Percentiles rank a stretch among this genome's conserved stretches.
Evolutionary conservation across 2,797 vertebrate species (phyloP).

Genomic region (Acridotheres tristis): DNA sequence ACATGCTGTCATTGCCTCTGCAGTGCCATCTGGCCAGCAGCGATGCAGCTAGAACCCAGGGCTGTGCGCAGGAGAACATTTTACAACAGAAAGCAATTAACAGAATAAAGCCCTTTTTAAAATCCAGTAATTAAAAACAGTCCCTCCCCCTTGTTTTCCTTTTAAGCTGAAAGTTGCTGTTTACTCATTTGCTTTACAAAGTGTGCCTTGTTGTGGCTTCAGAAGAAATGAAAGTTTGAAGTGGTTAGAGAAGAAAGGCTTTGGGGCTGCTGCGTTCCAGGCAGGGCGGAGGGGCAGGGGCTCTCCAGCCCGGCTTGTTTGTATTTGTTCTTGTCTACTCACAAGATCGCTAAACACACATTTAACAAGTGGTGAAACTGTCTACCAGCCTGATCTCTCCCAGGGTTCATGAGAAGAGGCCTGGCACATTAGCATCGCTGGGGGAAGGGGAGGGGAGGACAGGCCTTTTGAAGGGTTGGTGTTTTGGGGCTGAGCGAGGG

Average conservation of each 20-base stretch:
- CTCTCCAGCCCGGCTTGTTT: conserved; percentile 55
- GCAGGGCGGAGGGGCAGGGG: conserved; percentile 64
- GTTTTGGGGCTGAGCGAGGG: neutral
- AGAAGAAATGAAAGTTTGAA: conserved; percentile 70
- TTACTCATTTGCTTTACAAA: conserved; percentile 73
- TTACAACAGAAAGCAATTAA: conserved; percentile 70
- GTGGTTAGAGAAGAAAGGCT: conserved; percentile 70
- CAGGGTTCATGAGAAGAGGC: conserved; percentile 51
- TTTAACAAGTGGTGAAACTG: conserved; percentile 42
- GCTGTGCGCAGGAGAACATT: conserved; percentile 20
- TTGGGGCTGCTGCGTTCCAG: conserved; percentile 38
- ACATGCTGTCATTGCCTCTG: conserved; percentile 31
- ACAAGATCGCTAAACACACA: conserved; percentile 49
- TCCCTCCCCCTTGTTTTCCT: conserved; percentile 65
- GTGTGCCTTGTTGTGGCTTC: conserved; percentile 72
- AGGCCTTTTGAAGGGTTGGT: conserved; percentile 18
- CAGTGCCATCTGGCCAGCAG: conserved; percentile 59
- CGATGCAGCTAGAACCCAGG: neutral
- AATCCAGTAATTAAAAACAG: conserved; percentile 69
- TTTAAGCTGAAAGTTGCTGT: conserved; percentile 65
- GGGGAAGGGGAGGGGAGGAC: conserved; percentile 3
- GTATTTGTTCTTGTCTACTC: conserved; percentile 65
- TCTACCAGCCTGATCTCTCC: conserved; percentile 27
- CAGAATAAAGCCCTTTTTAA: conserved; percentile 59
- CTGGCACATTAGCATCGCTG: conserved; percentile 35